Base-by-base conservation (phyloP, 2,797 vertebrate species). In the Sternarchorhynchus goeldii region DNA sequence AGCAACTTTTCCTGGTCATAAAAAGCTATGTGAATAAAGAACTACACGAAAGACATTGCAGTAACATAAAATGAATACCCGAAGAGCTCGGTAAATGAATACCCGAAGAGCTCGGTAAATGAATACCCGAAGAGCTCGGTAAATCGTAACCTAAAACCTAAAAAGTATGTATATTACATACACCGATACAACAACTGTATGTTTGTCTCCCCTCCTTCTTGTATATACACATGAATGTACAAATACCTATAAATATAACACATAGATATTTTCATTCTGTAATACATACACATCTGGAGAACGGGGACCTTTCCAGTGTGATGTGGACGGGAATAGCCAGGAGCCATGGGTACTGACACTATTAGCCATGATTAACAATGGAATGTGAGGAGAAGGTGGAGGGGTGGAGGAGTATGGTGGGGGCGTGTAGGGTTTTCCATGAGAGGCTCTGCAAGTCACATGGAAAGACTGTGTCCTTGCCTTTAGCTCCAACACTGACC, bases 281-380 rank as follows among this genome's bases (percentile, higher is more conserved):
- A 1, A 34, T 65, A 77, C 67, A 77, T 69, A 73, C 63, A 77
- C 73, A 82, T 68, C 69, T 73, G 67, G 66, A 79, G 78, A 55
- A 34, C 62, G 57, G 59, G 66, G 72, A 71, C 32, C 71, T 69
- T 65, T 75, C 71, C 66, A 55, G 41, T 29, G 20, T 62, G 55
- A 34, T 66, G 56, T 71, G 56, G 34, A 66, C 53, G 75, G 55
- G 76, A 80, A 77, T 55, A 78, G 80, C 83, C 64, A 36, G 50
- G 5, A 80, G 77, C 56, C 4, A 79, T 63, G 59, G 72, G 68
- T 77, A 69, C 70, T 73, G 77, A 74, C 31, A 67, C 58, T 57
- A 79, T 81, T 81, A 81, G 60, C 64, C 74, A 68, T 73, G 79
- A 66, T 79, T 81, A 79, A 70, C 57, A 73, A 63, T 62, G 76